Evolutionary conservation across 1,140 invertebrate genomes (phyloP).

Genomic region (Parasteatoda tepidariorum): DNA sequence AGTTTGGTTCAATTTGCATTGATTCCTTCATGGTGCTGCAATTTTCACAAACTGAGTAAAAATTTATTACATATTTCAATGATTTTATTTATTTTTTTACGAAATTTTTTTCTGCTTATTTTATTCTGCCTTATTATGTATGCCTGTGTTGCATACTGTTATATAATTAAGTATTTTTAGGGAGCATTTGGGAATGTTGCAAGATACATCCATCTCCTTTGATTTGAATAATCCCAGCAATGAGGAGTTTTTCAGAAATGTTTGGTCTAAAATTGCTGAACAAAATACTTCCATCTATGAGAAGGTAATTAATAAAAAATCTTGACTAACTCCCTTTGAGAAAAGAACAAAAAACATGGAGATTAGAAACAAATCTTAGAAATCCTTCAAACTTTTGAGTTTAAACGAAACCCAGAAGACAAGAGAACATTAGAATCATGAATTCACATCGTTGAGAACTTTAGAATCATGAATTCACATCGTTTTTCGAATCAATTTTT

Average conservation of each 20-base stretch:
- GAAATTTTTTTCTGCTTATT: too few species aligned
- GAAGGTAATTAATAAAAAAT: constrained; percentile 72
- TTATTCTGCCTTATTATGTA: too few species aligned
- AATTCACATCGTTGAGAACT: neutral
- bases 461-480: neutral
- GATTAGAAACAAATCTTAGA: neutral
- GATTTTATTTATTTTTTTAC: too few species aligned
- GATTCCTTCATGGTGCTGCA: too few species aligned
- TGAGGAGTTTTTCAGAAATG: constrained; percentile 81
- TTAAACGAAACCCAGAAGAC: too few species aligned
- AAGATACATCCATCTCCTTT: constrained; percentile 71
- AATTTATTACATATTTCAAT: too few species aligned
- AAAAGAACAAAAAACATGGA: neutral
- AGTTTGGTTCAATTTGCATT: too few species aligned
- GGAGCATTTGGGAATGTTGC: constrained; percentile 83
- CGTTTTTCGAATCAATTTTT: neutral
- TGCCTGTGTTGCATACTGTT: neutral
- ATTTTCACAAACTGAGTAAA: too few species aligned
- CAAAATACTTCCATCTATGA: constrained; percentile 88
- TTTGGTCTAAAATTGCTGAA: constrained; percentile 82
- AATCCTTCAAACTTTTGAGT: neutral
- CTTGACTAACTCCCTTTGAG: neutral
- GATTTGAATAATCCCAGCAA: constrained; percentile 79
- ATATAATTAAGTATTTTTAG: constrained; percentile 65
- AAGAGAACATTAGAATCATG: too few species aligned